Evolutionary conservation across 1,140 invertebrate genomes (phyloP), one percentile per base, ranked within the genome.

Genomic region (Subanguina moxae): DNA sequence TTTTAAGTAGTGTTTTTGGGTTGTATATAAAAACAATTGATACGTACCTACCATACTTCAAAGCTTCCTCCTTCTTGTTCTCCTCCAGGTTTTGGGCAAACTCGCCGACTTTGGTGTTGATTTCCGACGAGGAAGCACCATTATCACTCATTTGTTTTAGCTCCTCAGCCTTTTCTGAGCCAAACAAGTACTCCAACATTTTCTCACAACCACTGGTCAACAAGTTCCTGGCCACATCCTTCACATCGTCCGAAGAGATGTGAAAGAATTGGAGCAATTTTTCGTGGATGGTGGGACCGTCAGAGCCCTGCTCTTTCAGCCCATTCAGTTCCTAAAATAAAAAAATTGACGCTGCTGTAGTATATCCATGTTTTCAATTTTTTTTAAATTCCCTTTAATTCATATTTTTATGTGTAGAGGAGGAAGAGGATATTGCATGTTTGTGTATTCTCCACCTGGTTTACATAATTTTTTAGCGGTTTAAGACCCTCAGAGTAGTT

Each of bases 131-230:
- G 3, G 71, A 38, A n/a, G 64, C 61, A 11, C 75, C 75, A 23
- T 25, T 21, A 45, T 76, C 74, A 19, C 62, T 76, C 30, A 76
- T n/a, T 25, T 67, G 66, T 65, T 76, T 73, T 25, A 76, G 19
- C 56, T 76, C 75, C 9, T 76, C 42, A 1, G 63, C 27, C 11
- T 73, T 73, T 32, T 78, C 76, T 1, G 42, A 27, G 28, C 75
- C 76, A 64, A 76, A n/a, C 30, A 78, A 57, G 32, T 43, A n/a
- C 9, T n/a, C 15, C 17, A 78, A 32, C 17, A 74, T 67, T 7
- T 72, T 45, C 11, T 30, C 45, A 61, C 57, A 76, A 8, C 74
- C 74, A 48, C 43, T 57, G 43, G 64, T 17, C 21, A 76, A 43
- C 3, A 52, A 57, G 17, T 62, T 52, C 7, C 25, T 58, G 1